phyloP scores from a whole-genome alignment of 2,113 vertebrate species.

The Parotia lawesii region DNA sequence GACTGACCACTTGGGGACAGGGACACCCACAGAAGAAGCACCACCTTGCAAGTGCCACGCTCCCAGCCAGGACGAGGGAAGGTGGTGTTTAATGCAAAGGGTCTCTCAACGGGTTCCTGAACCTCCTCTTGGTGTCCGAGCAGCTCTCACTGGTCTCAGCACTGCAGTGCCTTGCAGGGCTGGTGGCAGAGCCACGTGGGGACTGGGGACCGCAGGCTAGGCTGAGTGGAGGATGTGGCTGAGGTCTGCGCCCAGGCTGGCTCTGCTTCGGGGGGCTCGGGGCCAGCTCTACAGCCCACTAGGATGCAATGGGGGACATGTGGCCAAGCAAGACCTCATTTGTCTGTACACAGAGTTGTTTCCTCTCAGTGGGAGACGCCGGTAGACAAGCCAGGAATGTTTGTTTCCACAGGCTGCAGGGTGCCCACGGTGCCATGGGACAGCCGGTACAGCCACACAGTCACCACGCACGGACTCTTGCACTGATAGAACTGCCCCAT shows the following conservation, averaged over 20 bases:
- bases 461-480: background rate
- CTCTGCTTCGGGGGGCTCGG: accelerated
- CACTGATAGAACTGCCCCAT: background rate
- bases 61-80: accelerated
- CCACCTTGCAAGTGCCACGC: background rate
- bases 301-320: background rate
- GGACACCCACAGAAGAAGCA: background rate
- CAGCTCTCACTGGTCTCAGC: background rate
- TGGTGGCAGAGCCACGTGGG: background rate
- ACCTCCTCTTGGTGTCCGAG: accelerated
- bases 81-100: background rate
- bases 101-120: accelerated
- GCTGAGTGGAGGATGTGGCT: background rate
- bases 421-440: background rate
- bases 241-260: background rate
- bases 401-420: background rate
- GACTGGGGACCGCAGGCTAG: background rate
- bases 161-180: background rate
- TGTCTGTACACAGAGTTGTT: background rate
- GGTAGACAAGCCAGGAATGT: background rate
- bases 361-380: accelerated
- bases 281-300: background rate
- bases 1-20: background rate
- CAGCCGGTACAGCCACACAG: background rate
- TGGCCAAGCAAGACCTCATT: background rate